Percentiles rank a stretch among this genome's conserved stretches.
Conservation (phyloP, 1,140 invertebrate species). For the Apis florea region DNA sequence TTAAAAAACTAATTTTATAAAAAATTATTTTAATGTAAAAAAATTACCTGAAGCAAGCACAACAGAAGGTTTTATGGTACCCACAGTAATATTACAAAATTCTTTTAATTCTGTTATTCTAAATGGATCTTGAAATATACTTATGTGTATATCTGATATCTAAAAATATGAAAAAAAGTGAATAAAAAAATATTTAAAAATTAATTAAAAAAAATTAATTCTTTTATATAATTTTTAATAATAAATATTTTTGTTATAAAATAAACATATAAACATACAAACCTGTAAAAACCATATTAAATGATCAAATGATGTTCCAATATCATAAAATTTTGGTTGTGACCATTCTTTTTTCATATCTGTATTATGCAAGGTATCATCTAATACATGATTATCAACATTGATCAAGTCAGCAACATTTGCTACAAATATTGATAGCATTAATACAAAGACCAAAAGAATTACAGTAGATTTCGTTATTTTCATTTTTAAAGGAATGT, state of each 20-base stretch:
- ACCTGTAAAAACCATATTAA: conserved; percentile 90
- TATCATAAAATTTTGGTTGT: conserved; percentile 77
- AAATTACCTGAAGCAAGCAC: conserved; percentile 89
- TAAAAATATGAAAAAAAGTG: conserved; percentile 74
- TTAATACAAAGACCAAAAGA: conserved; percentile 79
- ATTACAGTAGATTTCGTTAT: conserved; percentile 79
- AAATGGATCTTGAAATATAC: conserved; percentile 88
- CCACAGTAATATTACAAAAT: conserved; percentile 89
- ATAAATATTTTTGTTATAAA: background rate
- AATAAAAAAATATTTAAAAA: background rate
- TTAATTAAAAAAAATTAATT: background rate
- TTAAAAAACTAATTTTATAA: background rate
- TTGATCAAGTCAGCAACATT: conserved; percentile 82
- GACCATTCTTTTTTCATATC: conserved; percentile 48
- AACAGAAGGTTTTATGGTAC: conserved; percentile 88
- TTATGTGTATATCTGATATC: conserved; percentile 95
- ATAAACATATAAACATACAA: too few species aligned
- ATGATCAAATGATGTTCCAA: conserved; percentile 81
- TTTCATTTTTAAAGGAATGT: conserved; percentile 74
- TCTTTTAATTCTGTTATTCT: conserved; percentile 89
- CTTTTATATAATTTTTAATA: background rate
- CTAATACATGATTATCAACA: conserved; percentile 72
- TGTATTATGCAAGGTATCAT: conserved; percentile 40
- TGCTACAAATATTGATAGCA: conserved; percentile 81
- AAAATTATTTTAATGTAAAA: conserved; percentile 16